Evolutionary conservation across 2,797 vertebrate species (phyloP), one percentile per base, ranked within the genome.

Genomic region (Scolopax rusticola): DNA sequence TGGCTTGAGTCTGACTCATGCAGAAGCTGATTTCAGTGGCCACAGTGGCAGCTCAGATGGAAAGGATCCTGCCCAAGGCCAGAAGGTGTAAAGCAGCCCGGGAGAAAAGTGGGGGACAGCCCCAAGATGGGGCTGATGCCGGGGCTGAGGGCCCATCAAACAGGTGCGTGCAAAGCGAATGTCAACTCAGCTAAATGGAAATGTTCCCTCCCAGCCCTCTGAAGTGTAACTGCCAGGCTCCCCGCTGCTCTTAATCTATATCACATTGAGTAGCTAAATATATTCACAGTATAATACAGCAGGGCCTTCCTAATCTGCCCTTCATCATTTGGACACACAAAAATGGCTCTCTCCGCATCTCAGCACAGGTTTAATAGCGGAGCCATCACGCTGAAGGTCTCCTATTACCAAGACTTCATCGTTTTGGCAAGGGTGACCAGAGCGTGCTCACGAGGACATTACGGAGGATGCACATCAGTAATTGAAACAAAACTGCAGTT

Each of bases 201-300:
- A 59, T 6, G 56, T 30, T 87, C 85, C 85, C 70, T 95, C 70
- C 85, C 80, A 85, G 80, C 73, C 87, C 64, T 87, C 89, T 40
- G 82, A 47, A 86, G 89, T 43, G 83, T 50, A 65, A 18, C 85
- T 95, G 95, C 96, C 96, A 91, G 95, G 79, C 94, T 74, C 57
- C 93, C 93, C 0, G 54, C 93, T 90, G 93, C 89, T 87, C 90
- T 56, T 89, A 84, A 96, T 91, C 94, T 87, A 25, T 3, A 77
- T 77, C 96, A 93, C 47, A 33, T 54, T 71, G 91, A 95, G 94
- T 20, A 93, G 93, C 91, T 90, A 87, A 95, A 95, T 93, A 90
- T 86, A 95, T 76, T 87, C 70, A 30, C 91, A 71, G 87, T n/a
- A 81, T 67, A 63, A 43, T 90, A 47, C 91, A 94, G 93, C 91